Evolutionary conservation across 2,113 vertebrate genomes (phyloP).

Genomic region (Typhlomys cinereus): DNA sequence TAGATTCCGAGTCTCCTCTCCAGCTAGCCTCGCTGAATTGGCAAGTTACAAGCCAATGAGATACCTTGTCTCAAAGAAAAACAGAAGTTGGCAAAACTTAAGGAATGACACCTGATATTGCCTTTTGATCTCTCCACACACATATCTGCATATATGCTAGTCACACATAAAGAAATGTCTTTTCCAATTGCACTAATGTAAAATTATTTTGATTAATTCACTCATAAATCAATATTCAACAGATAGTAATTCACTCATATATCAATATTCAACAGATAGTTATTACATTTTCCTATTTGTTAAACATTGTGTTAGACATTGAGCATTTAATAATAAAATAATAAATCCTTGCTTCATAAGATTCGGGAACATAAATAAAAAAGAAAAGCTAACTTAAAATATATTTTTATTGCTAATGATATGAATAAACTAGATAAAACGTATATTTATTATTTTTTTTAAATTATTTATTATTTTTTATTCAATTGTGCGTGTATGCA

Average conservation of each 20-base stretch:
- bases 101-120: too few relatives aligned
- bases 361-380: not conserved
- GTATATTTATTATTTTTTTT: not conserved
- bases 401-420: conserved; percentile 40
- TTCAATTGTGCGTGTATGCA: not conserved
- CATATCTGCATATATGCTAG: too few relatives aligned
- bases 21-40: too few relatives aligned
- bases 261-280: not conserved
- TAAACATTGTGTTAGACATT: not conserved
- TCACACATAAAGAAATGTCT: too few relatives aligned
- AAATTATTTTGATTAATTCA: not conserved
- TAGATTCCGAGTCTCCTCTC: too few relatives aligned
- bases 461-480: not conserved
- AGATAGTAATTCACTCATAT: not conserved
- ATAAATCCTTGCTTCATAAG: not conserved
- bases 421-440: not conserved
- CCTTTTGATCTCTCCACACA: too few relatives aligned
- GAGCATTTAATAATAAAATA: conserved; percentile 20
- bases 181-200: not conserved
- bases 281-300: not conserved
- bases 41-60: too few relatives aligned
- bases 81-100: too few relatives aligned
- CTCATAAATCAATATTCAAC: not conserved
- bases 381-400: conserved; percentile 24
- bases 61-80: too few relatives aligned